phyloP scores from a whole-genome alignment of 2,113 vertebrate genomes.

The Channa argus region DNA sequence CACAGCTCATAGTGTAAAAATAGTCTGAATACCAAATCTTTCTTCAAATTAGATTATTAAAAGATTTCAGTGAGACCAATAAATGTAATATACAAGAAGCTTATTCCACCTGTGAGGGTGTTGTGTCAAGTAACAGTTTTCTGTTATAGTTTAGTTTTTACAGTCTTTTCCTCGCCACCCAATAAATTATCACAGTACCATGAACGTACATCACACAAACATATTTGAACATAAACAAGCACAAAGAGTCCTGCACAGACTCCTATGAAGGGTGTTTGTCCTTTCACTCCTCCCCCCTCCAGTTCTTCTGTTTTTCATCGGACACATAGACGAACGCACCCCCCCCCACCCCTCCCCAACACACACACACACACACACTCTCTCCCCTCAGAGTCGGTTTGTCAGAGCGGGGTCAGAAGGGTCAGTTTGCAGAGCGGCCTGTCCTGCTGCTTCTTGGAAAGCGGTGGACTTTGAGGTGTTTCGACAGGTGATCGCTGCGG shows the following conservation, averaged over 20 bases:
- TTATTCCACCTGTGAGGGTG: slow-evolving; percentile 76
- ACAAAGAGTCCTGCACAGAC: slow-evolving; percentile 36
- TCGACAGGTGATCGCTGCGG: slow-evolving; percentile 98
- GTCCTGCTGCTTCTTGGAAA: slow-evolving; percentile 96
- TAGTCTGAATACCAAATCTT: slow-evolving; percentile 63
- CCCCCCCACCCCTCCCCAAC: slow-evolving; percentile 30
- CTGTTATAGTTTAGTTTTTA: slow-evolving; percentile 61
- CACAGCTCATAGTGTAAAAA: slow-evolving; percentile 70
- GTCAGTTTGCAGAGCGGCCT: slow-evolving; percentile 90
- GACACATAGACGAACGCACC: slow-evolving; percentile 30
- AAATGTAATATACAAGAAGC: slow-evolving; percentile 76
- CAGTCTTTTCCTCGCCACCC: slow-evolving; percentile 68
- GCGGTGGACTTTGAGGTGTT: slow-evolving; percentile 98
- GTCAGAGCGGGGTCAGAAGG: slow-evolving; percentile 56
- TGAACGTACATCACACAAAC: slow-evolving; percentile 64
- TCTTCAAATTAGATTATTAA: slow-evolving; percentile 57
- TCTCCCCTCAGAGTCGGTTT: slow-evolving; percentile 43
- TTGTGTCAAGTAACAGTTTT: slow-evolving; percentile 83
- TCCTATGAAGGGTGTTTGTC: slow-evolving; percentile 63
- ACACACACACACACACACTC: neutral
- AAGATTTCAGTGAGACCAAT: slow-evolving; percentile 68
- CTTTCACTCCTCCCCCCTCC: slow-evolving; percentile 24
- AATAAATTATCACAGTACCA: slow-evolving; percentile 94
- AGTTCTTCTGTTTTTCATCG: slow-evolving; percentile 37
- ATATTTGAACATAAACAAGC: slow-evolving; percentile 57